Evolutionary conservation across 2,888 invertebrate genomes (phyloP).

Genomic region (Parnassius smintheus): DNA sequence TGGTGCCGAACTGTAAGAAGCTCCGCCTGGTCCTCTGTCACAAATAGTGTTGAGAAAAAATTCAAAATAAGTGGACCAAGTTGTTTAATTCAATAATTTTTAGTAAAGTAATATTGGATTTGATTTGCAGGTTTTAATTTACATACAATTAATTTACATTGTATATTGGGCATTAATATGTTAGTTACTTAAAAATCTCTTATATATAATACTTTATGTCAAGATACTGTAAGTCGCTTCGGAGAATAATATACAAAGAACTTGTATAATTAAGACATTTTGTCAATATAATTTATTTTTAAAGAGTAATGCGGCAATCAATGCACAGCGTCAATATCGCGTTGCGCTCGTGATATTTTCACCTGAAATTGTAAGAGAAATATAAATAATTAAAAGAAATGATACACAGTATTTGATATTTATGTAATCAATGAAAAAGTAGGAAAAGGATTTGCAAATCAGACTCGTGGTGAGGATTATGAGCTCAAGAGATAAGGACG

Average conservation of each 20-base stretch:
- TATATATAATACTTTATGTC: conserved; percentile 13
- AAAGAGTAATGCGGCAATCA: conserved; percentile 42
- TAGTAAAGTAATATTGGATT: conserved; percentile 1
- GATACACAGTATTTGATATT: too few species aligned
- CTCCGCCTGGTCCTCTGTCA: conserved; percentile 21
- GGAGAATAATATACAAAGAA: not conserved
- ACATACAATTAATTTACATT: not conserved
- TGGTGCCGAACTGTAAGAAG: conserved; percentile 37
- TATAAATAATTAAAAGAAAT: not conserved
- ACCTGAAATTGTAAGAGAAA: conserved; percentile 69
- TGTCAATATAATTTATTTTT: not conserved
- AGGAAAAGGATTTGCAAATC: too few species aligned
- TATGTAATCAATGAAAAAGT: too few species aligned
- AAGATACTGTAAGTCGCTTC: conserved; percentile 8
- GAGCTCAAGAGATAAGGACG: too few species aligned
- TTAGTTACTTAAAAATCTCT: conserved; percentile 7
- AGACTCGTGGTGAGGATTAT: too few species aligned
- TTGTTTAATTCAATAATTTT: not conserved
- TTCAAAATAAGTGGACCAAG: conserved; percentile 8
- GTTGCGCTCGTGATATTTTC: conserved; percentile 96
- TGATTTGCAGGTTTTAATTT: conserved; percentile 4
- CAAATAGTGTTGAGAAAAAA: not conserved
- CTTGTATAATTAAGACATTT: not conserved
- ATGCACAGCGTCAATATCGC: conserved; percentile 92
- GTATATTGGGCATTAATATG: not conserved